A percentile compares a stretch with the other conserved stretches of the same genome.
These are phyloP conservation scores for Tridacna gigas DNA, from an alignment of 2,888 invertebrate genomes.

Conservation along the genomic window DNA sequence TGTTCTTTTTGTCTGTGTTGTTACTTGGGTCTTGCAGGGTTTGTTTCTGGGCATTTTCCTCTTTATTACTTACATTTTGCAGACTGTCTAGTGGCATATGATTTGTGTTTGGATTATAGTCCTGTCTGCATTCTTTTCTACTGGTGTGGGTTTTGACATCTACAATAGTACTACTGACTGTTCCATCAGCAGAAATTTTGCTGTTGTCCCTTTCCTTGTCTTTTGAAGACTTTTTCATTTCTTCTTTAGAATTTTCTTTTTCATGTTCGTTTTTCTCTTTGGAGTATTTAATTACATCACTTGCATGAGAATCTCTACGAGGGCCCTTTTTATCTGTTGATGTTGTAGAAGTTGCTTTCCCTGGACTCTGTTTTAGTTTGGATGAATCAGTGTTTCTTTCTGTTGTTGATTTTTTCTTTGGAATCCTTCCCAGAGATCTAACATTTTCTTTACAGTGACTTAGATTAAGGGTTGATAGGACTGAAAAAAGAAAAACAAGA, in stretches of 20 bases:
- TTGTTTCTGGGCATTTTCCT: background rate
- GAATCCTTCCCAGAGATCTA: conserved; percentile 20
- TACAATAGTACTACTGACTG: too few relatives aligned
- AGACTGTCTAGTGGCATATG: background rate
- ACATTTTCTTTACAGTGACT: conserved; percentile 11
- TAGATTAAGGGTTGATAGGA: background rate
- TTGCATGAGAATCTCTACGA: too few relatives aligned
- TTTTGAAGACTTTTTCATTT: background rate
- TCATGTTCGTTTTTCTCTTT: background rate
- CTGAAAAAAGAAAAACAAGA: background rate
- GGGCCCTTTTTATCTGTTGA: background rate
- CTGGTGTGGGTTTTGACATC: too few relatives aligned
- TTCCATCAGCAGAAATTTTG: background rate
- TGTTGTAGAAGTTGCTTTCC: background rate
- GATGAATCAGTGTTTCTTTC: background rate
- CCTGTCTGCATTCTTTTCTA: too few relatives aligned
- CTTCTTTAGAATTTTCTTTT: background rate
- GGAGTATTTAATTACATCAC: background rate
- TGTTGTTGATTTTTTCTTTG: conserved; percentile 17
- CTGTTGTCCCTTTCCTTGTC: background rate
- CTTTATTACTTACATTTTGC: background rate
- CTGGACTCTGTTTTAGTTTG: background rate
- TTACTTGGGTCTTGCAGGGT: too few relatives aligned
- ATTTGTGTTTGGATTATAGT: too few relatives aligned
- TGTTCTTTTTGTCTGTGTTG: too few relatives aligned